Evolutionary conservation across 2,113 vertebrate genomes (phyloP), one percentile per base, ranked within the genome.

Genomic region (Regulus satrapa): DNA sequence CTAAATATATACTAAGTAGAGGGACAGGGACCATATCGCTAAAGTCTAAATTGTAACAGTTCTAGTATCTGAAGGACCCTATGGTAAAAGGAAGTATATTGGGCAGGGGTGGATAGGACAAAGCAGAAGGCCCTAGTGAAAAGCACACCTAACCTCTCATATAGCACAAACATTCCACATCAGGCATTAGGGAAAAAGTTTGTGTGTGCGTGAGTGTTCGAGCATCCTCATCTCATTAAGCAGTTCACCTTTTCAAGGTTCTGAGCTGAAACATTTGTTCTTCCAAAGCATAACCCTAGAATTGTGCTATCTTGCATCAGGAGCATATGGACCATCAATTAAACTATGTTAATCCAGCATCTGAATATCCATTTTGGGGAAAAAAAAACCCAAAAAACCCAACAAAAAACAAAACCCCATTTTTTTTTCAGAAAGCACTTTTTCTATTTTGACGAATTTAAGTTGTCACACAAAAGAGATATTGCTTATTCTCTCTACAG

Each of bases 351-450:
- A 38, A 45, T 76, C 17, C 48, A 63, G 32, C 28, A 62, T 7
- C 29, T 24, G 25, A 66, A 25, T 34, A 67, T 14, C 40, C n/a
- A 19, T 49, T 82, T 51, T 16, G 15, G 23, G 23, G 14, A 15
- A 3, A 1, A 12, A 31, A 3, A 14, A 29, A 8, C 12, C 46
- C 45, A 15, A 9, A 13, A 45, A 18, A 28, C 48, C 24, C 25
- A 49, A 49, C n/a, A 41, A 29, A 14, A 48, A 48, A 14, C 48
- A 49, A 25, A 32, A 48, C n/a, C n/a, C n/a, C n/a, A n/a, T n/a
- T n/a, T n/a, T n/a, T n/a, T n/a, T 41, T 74, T 62, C 13, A 34
- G 17, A 56, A 73, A 56, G 36, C 0, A 0, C 9, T 7, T 2
- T 28, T 77, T 73, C 21, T 63, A n/a, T 73, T 89, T 61, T 67